Base-by-base conservation (phyloP, 2,888 invertebrate genomes). In the Volucella bombylans region DNA sequence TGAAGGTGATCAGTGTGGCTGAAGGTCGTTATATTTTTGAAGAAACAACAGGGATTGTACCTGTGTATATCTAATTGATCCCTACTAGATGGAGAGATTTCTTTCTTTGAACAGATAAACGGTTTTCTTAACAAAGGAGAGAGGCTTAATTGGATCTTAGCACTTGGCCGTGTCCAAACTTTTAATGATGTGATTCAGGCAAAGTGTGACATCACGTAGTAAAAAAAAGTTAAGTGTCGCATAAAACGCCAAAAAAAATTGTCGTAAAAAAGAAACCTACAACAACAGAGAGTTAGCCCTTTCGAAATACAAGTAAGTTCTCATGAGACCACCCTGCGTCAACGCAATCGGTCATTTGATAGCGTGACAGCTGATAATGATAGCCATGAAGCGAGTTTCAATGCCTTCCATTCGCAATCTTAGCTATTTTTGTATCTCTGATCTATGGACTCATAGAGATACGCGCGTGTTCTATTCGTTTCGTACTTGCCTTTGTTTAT, bases 341-440 rank as follows among this genome's bases (percentile, higher is more conserved):
- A 18, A 39, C n/a, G 14, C 14, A 65, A 65, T 45, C 15, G 43
- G 67, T 45, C 47, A 54, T 14, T 39, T 54, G 31, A 67, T 31
- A 31, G 31, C 31, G 43, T 41, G 71, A 18, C 71, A 71, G 71
- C 49, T 23, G 69, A 69, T 59, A 59, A 71, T 23, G 59, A 69
- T 59, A 59, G 50, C 31, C 72, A 31, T 62, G 62, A 62, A 52
- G 43, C 50, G 41, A 45, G 62, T 72, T 62, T 45, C 62, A 52
- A 31, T 62, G 18, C 50, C 61, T n/a, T 23, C 50, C 4, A 23
- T 11, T 52, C 15, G 11, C 39, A 59, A 50, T 50, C 72, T 6
- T 54, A 2, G 67, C 31, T 61, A 61, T 61, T 61, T 47, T 45
- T 2, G 43, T 45, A 31, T 67, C 67, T 45, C 43, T 31, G 31